Evolutionary conservation across 2,113 vertebrate species (phyloP).

Genomic region (Podarcis muralis): DNA sequence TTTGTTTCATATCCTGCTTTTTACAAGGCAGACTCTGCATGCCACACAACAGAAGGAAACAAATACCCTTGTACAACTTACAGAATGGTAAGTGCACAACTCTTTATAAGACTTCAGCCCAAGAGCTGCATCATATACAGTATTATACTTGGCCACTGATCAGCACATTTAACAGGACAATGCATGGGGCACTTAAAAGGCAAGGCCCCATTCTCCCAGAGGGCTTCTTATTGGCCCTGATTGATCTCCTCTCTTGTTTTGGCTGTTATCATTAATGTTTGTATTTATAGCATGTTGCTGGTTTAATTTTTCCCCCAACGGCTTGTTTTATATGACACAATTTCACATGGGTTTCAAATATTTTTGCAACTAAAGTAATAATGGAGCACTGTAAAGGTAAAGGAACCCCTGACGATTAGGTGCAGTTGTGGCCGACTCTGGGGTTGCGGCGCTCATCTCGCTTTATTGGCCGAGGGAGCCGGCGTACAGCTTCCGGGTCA

Average conservation of each 20-base stretch:
- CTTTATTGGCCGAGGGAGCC: too few species aligned
- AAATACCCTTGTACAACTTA: background rate
- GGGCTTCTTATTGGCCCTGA: background rate
- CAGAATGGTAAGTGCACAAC: background rate
- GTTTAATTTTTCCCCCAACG: too few species aligned
- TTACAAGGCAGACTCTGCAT: constrained; percentile 1
- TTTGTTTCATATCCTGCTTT: constrained; percentile 35
- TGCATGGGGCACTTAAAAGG: background rate
- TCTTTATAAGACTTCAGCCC: background rate
- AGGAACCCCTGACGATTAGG: too few species aligned
- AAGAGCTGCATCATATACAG: background rate
- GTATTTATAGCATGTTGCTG: too few species aligned
- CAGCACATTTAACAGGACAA: background rate
- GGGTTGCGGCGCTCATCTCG: too few species aligned
- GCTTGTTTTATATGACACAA: too few species aligned
- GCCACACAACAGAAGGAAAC: background rate
- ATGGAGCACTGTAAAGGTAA: too few species aligned
- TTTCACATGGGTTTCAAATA: too few species aligned
- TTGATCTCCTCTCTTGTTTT: background rate
- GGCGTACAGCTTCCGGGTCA: too few species aligned
- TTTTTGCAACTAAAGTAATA: too few species aligned
- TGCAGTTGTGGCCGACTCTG: too few species aligned
- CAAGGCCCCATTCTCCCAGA: too few species aligned
- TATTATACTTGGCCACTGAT: background rate
- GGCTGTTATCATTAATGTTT: background rate